A percentile compares a stretch with the other conserved stretches of the same genome.
These are phyloP conservation scores for Epizoanthus ramosus DNA, from an alignment of 92 coral and sea anemone species.

Conservation along the genomic window DNA sequence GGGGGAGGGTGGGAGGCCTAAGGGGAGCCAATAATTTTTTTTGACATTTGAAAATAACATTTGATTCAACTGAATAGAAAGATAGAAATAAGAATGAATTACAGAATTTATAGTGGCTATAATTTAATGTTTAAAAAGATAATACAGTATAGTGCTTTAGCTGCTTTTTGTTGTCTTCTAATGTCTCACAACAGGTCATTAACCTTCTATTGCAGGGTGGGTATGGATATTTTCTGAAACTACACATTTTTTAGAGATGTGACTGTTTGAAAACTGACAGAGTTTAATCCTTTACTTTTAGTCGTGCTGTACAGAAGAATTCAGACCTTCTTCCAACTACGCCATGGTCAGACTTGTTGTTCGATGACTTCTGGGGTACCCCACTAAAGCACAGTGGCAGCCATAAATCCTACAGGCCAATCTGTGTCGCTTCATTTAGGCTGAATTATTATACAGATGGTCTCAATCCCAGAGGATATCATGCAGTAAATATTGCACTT, in stretches of 20 bases:
- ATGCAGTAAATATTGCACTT: conserved; percentile 76
- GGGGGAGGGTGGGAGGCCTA: no score
- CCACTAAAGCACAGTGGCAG: conserved; percentile 99
- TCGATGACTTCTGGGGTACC: conserved; percentile 98
- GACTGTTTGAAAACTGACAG: not conserved
- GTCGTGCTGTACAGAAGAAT: conserved; percentile 96
- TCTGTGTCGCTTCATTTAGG: conserved; percentile 96
- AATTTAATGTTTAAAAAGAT: no score
- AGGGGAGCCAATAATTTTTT: no score
- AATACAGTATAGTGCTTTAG: no score
- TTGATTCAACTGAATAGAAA: no score
- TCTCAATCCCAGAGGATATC: conserved; percentile 90
- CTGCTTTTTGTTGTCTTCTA: no score
- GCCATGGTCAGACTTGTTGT: conserved; percentile 88
- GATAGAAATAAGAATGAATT: no score
- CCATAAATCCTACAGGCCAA: conserved; percentile 97
- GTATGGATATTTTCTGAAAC: no score
- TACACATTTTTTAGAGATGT: not conserved
- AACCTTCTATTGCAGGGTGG: no score
- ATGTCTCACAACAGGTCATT: no score
- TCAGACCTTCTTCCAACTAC: conserved; percentile 84
- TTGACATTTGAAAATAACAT: no score
- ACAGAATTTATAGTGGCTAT: no score
- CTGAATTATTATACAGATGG: conserved; percentile 78
- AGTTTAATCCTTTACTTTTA: conserved; percentile 33